Evolutionary conservation across 2,888 invertebrate genomes (phyloP), one percentile per base, ranked within the genome.

Genomic region (Mamestra brassicae): DNA sequence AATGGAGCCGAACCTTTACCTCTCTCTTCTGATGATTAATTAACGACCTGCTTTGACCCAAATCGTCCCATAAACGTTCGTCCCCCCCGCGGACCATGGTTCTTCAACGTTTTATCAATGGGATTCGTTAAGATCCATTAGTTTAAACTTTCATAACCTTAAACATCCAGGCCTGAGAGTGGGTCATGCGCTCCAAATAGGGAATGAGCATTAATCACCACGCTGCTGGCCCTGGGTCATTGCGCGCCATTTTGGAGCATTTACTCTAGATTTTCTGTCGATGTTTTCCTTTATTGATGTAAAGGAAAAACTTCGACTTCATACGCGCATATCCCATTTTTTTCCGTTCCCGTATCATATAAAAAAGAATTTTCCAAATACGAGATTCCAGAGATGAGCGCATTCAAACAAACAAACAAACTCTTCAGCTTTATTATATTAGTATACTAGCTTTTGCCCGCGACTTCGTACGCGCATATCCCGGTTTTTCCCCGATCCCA

Each of bases 51-150:
- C 71, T 7, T 17, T 69, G 42, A 74, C 50, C 57, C 42, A 50
- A 45, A 50, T 45, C 7, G 15, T 5, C 2, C 74, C 58, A 58
- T 45, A 78, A 78, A 58, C 57, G 26, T 45, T 36, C 50, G 4
- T 3, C 11, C 7, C 38, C 36, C 34, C 13, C 26, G 4, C 78
- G 26, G 42, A 36, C 42, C 34, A 26, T 2, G 11, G 10, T 11
- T 38, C 3, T 11, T 17, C 52, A 34, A 5, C 26, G 36, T 26
- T 15, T 58, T 52, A 78, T 71, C 42, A 78, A 75, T 71, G 58
- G 71, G 15, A 71, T 78, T 78, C 58, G 6, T 78, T 78, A 74
- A 60, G 36, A 71, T 58, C 26, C 71, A 75, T 75, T 75, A 78
- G 71, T 78, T 74, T 1, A 38, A 78, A 10, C 36, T 75, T 75